Conservation (phyloP, 2,113 vertebrate genomes). For the Synchiropus splendidus region DNA sequence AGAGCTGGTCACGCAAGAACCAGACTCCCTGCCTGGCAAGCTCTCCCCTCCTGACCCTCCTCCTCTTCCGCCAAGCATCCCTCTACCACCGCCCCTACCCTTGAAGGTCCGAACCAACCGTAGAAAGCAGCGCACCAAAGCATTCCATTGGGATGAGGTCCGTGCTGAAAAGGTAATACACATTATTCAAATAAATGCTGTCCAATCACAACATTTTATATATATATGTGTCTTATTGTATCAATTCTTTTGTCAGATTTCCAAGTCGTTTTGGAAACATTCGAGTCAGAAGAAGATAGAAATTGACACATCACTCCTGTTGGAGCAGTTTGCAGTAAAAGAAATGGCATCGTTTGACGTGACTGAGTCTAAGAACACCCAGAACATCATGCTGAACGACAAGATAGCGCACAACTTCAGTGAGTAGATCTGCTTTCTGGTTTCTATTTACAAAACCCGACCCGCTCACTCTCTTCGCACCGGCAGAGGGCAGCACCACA, state of each 20-base stretch:
- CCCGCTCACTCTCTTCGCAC: slow-evolving; percentile 5
- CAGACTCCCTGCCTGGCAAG: neutral
- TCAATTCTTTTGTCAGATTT: slow-evolving; percentile 63
- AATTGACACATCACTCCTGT: slow-evolving; percentile 51
- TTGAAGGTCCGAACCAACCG: neutral
- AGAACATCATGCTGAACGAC: slow-evolving; percentile 63
- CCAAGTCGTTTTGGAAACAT: slow-evolving; percentile 68
- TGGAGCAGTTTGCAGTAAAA: slow-evolving; percentile 58
- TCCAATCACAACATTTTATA: too few species aligned
- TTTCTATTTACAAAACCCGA: too few species aligned
- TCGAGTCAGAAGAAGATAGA: slow-evolving; percentile 37
- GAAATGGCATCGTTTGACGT: slow-evolving; percentile 8
- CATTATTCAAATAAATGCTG: too few species aligned
- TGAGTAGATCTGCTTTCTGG: slow-evolving; percentile 52
- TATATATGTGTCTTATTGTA: too few species aligned
- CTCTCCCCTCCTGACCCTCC: rapidly evolving
- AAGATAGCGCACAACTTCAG: slow-evolving; percentile 72
- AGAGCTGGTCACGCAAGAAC: neutral
- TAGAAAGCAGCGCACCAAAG: slow-evolving; percentile 52
- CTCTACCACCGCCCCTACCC: slow-evolving; percentile 28
- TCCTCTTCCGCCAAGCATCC: slow-evolving; percentile 13
- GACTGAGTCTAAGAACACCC: slow-evolving; percentile 27
- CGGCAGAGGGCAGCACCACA: slow-evolving; percentile 48
- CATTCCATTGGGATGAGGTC: slow-evolving; percentile 70
- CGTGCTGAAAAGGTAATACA: slow-evolving; percentile 56